Evolutionary conservation across 2,888 invertebrate species (phyloP).

Genomic region (Drosophila melanosoma): DNA sequence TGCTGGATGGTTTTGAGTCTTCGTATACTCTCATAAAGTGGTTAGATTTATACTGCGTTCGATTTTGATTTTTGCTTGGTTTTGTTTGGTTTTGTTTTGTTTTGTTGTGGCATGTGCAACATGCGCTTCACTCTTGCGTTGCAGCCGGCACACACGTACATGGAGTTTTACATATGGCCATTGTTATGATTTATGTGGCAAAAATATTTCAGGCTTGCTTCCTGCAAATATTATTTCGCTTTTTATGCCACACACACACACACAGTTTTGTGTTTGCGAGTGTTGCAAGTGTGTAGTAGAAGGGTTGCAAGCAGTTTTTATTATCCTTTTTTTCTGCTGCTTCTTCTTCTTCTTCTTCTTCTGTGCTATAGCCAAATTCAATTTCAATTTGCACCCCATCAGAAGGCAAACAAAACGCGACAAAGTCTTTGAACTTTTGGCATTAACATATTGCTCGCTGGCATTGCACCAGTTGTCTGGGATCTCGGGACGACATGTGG

Average conservation of each 20-base stretch:
- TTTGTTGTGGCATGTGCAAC: slow-evolving; percentile 50
- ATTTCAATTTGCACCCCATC: slow-evolving; percentile 79
- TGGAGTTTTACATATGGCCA: slow-evolving; percentile 73
- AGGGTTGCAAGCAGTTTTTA: neutral
- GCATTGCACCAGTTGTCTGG: slow-evolving; percentile 60
- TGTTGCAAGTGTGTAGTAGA: neutral
- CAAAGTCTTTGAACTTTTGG: slow-evolving; percentile 76
- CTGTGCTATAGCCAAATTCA: slow-evolving; percentile 56
- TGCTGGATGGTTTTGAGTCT: neutral
- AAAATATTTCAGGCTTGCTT: slow-evolving; percentile 75
- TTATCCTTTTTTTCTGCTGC: neutral
- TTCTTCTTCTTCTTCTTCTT: neutral
- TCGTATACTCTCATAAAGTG: neutral
- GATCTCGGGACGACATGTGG: slow-evolving; percentile 68
- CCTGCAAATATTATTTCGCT: slow-evolving; percentile 62
- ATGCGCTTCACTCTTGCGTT: slow-evolving; percentile 40
- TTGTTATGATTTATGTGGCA: slow-evolving; percentile 77
- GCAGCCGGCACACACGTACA: slow-evolving; percentile 31
- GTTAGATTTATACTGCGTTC: slow-evolving; percentile 70
- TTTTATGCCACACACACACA: slow-evolving; percentile 36
- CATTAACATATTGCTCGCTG: slow-evolving; percentile 75
- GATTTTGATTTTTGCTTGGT: slow-evolving; percentile 69
- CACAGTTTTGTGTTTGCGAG: slow-evolving; percentile 32
- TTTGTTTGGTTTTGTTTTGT: slow-evolving; percentile 34
- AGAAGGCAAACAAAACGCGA: slow-evolving; percentile 72